A percentile compares a stretch with the other conserved stretches of the same genome.
Evolutionary conservation across 1,140 invertebrate genomes (phyloP).

Genomic region (Macrostomum lignano): DNA sequence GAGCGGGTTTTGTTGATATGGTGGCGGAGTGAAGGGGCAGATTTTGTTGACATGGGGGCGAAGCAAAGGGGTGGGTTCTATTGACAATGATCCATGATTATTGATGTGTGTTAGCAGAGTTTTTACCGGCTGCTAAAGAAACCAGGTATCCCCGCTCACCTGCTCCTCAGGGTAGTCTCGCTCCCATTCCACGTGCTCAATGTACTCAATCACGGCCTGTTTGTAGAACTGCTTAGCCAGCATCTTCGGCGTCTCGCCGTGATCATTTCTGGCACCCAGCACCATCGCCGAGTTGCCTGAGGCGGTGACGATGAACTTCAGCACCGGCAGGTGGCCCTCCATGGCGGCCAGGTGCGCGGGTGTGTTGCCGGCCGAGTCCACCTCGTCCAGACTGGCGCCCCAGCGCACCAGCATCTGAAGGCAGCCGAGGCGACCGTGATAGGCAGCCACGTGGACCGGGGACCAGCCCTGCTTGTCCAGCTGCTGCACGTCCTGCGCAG

Average conservation of each 20-base stretch:
- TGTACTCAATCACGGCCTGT: constrained; percentile 22
- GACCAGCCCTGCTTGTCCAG: constrained; percentile 25
- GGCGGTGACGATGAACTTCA: constrained; percentile 25
- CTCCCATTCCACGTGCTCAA: constrained; percentile 25
- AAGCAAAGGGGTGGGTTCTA: too few species aligned
- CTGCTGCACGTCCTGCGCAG: constrained; percentile 16
- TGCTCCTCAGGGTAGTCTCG: constrained; percentile 23
- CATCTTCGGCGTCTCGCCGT: constrained; percentile 26
- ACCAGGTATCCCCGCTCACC: constrained; percentile 16
- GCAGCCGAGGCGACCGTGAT: constrained; percentile 26
- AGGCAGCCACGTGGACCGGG: constrained; percentile 23
- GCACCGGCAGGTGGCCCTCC: constrained; percentile 24
- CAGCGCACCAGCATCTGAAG: constrained; percentile 23
- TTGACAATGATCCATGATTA: too few species aligned
- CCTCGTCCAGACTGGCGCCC: constrained; percentile 21
- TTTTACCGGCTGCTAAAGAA: background rate
- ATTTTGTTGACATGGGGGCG: too few species aligned
- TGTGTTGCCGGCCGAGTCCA: constrained; percentile 24
- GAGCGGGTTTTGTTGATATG: too few species aligned
- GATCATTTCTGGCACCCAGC: constrained; percentile 22
- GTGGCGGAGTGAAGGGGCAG: too few species aligned
- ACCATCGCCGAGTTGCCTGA: constrained; percentile 14
- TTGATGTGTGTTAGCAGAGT: too few species aligned
- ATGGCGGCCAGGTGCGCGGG: constrained; percentile 24
- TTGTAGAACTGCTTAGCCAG: constrained; percentile 28